phyloP scores from a whole-genome alignment of 2,113 vertebrate species.

The Cettia cetti region DNA sequence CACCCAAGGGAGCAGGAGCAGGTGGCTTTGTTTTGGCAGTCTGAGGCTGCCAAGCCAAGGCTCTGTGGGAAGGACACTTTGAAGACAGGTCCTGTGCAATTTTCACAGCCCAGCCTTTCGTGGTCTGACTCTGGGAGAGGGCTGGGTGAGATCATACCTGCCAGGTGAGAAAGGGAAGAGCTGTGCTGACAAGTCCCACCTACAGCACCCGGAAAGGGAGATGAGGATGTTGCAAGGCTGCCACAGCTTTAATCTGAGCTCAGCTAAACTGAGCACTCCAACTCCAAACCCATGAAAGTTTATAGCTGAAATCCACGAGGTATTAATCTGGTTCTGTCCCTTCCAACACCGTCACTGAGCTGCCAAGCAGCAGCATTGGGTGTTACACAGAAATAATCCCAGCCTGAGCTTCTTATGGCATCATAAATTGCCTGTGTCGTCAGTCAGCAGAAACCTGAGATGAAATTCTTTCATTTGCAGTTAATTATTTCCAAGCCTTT shows the following conservation, averaged over 20 bases:
- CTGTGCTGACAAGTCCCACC: not conserved
- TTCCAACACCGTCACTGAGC: not conserved
- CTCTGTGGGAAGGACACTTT: not conserved
- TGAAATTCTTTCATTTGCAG: slow-evolving; percentile 15
- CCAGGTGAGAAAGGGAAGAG: not conserved
- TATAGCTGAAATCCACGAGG: not conserved
- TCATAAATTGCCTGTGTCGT: slow-evolving; percentile 41
- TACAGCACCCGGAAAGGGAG: not conserved
- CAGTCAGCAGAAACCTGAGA: slow-evolving; percentile 41
- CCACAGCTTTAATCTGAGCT: not conserved
- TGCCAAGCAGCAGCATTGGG: slow-evolving; percentile 52
- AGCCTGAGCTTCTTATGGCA: slow-evolving; percentile 35
- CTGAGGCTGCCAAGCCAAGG: not conserved
- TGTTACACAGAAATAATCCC: slow-evolving; percentile 8
- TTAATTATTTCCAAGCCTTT: slow-evolving; percentile 34
- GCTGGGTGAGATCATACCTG: not conserved
- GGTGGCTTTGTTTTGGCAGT: not conserved
- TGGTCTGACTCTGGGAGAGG: not conserved
- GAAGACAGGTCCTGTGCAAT: not conserved
- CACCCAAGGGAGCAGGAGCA: not conserved
- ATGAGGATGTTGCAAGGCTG: not conserved
- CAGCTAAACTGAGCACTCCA: not conserved
- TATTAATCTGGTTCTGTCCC: not conserved
- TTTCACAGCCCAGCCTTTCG: not conserved
- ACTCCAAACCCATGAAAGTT: not conserved